phyloP scores from a whole-genome alignment of 2,113 vertebrate genomes.

The Bettongia penicillata region DNA sequence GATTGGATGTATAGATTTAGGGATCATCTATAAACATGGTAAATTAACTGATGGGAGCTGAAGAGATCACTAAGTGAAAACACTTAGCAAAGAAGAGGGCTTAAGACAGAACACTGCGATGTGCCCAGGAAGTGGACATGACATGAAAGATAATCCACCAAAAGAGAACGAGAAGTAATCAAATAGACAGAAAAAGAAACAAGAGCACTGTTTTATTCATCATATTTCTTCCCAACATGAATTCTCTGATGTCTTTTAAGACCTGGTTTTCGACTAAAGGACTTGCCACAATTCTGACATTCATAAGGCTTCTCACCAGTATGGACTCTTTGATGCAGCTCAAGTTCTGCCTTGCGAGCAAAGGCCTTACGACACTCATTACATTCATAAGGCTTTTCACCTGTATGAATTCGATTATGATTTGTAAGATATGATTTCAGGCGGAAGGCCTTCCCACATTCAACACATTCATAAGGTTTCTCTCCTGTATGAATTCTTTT shows the following conservation, averaged over 20 bases:
- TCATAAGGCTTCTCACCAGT: constrained; percentile 41
- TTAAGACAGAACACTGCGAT: no score
- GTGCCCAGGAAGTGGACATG: no score
- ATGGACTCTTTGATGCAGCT: constrained; percentile 48
- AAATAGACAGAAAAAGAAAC: no score
- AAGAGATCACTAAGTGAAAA: no score
- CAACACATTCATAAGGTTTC: constrained; percentile 25
- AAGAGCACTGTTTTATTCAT: constrained; percentile 22
- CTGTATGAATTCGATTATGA: constrained; percentile 6
- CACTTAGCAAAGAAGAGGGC: no score
- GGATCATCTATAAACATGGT: no score
- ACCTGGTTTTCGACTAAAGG: constrained; percentile 34
- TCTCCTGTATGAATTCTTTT: constrained; percentile 46
- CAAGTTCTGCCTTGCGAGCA: constrained; percentile 49
- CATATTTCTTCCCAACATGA: constrained; percentile 53
- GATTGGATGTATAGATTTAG: no score
- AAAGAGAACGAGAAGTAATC: no score
- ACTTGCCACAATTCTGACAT: constrained; percentile 59
- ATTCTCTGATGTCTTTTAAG: constrained; percentile 43
- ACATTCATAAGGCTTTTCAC: constrained; percentile 5
- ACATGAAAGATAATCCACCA: no score
- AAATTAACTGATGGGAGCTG: no score
- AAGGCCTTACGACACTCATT: constrained; percentile 32
- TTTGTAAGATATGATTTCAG: constrained; percentile 31
- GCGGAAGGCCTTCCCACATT: constrained; percentile 48